Conservation (phyloP, 2,113 vertebrate genomes). For the Baryphthengus martii region DNA sequence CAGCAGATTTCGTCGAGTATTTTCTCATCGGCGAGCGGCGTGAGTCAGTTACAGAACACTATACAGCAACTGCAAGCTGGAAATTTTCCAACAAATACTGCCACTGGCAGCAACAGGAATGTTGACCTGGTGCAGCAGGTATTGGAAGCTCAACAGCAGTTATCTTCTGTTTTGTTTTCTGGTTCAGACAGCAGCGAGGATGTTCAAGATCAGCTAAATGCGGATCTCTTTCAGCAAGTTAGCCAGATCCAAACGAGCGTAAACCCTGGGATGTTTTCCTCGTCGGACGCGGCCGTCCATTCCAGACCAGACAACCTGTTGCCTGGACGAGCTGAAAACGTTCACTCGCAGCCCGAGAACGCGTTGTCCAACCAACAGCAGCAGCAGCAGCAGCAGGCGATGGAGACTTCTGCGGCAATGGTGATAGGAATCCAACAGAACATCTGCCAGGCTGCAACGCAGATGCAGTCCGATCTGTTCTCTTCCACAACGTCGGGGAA, state of each 20-base stretch:
- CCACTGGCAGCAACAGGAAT: conserved; percentile 68
- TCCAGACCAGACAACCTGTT: conserved; percentile 75
- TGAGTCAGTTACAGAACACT: conserved; percentile 90
- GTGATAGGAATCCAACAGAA: conserved; percentile 82
- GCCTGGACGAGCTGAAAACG: conserved; percentile 72
- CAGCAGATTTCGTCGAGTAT: conserved; percentile 84
- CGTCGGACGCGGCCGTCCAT: conserved; percentile 73
- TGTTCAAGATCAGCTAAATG: conserved; percentile 81
- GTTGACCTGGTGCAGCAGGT: conserved; percentile 81
- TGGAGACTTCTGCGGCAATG: conserved; percentile 83
- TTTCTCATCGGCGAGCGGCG: conserved; percentile 80
- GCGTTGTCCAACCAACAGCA: conserved; percentile 81
- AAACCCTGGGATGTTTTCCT: conserved; percentile 74
- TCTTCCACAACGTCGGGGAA: conserved; percentile 76
- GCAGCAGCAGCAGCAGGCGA: conserved; percentile 86
- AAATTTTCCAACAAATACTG: conserved; percentile 73
- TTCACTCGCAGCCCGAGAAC: conserved; percentile 79
- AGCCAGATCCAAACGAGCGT: conserved; percentile 78
- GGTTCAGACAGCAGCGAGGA: conserved; percentile 74
- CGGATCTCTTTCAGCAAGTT: conserved; percentile 81
- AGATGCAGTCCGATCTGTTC: conserved; percentile 85
- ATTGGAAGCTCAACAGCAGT: conserved; percentile 80
- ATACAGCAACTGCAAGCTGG: conserved; percentile 93
- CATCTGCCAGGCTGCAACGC: conserved; percentile 77
- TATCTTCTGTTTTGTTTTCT: conserved; percentile 82